Percentiles rank a stretch among this genome's conserved stretches.
Evolutionary conservation across 2,888 invertebrate species (phyloP).

Genomic region (Amphiduros pacificus): DNA sequence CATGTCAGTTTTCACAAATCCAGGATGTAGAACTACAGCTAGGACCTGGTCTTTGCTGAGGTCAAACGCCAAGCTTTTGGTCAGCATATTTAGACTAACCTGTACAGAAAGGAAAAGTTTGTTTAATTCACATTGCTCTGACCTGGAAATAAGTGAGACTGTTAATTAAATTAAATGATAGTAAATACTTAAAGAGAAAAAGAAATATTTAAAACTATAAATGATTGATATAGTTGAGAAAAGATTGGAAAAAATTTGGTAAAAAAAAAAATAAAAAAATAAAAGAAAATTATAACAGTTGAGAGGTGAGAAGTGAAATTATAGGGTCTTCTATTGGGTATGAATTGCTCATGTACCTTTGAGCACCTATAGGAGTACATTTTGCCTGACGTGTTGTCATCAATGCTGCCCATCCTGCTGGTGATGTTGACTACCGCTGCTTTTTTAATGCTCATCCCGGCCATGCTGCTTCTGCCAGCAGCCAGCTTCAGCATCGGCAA

Average conservation of each 20-base stretch:
- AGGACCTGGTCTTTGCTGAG: constrained; percentile 75
- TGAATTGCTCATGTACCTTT: constrained; percentile 68
- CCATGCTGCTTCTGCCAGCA: constrained; percentile 61
- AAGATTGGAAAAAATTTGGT: not conserved
- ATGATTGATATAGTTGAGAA: too few relatives aligned
- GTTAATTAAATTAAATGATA: too few relatives aligned
- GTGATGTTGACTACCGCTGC: constrained; percentile 82
- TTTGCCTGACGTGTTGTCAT: constrained; percentile 73
- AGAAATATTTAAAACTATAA: too few relatives aligned
- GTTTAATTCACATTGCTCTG: too few relatives aligned
- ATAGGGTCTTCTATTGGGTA: too few relatives aligned
- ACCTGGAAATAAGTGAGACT: too few relatives aligned
- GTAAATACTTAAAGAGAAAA: too few relatives aligned
- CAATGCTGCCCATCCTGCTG: constrained; percentile 79
- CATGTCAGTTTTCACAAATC: constrained; percentile 90
- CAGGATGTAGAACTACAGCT: constrained; percentile 79
- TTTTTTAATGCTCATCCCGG: constrained; percentile 51
- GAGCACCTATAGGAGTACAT: constrained; percentile 84
- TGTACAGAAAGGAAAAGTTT: constrained; percentile 61
- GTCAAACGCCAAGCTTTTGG: constrained; percentile 81
- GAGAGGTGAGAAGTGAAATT: too few relatives aligned
- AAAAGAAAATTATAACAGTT: too few relatives aligned
- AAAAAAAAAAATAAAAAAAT: too few relatives aligned
- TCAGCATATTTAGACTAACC: constrained; percentile 84
- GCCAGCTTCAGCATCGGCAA: constrained; percentile 65